A percentile compares a stretch with the other conserved stretches of the same genome.
These are phyloP conservation scores for Leptinotarsa defecta DNA, from an alignment of 1,140 invertebrate species.

Conservation along the genomic window DNA sequence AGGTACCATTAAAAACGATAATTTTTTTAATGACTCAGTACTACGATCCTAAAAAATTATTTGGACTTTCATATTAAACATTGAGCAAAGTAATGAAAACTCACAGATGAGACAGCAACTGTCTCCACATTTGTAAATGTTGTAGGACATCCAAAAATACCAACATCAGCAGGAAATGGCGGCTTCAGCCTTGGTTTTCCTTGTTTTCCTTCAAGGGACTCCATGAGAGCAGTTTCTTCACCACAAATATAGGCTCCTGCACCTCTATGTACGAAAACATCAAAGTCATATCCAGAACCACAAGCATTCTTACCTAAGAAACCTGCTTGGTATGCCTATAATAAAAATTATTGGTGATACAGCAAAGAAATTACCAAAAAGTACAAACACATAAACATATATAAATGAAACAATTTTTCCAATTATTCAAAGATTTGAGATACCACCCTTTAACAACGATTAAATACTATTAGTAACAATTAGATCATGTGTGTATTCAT, in stretches of 20 bases:
- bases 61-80: too few relatives aligned
- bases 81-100: conserved; percentile 43
- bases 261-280: conserved; percentile 96
- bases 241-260: conserved; percentile 99
- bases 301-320: conserved; percentile 97
- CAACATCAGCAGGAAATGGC: conserved; percentile 98
- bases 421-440: too few relatives aligned
- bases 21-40: too few relatives aligned
- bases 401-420: too few relatives aligned
- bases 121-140: conserved; percentile 99
- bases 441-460: too few relatives aligned
- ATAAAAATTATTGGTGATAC: not conserved
- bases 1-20: too few relatives aligned
- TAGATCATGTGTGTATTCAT: too few relatives aligned
- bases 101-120: conserved; percentile 92
- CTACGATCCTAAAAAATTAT: too few relatives aligned
- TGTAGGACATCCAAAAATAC: conserved; percentile 97
- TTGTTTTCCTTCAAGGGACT: conserved; percentile 98
- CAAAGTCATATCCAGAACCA: conserved; percentile 97
- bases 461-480: too few relatives aligned
- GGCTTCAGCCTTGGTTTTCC: conserved; percentile 98
- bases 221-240: conserved; percentile 98
- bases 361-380: too few relatives aligned
- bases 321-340: conserved; percentile 91
- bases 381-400: too few relatives aligned